Conservation (phyloP, 2,113 vertebrate species). For the Hylia prasina region DNA sequence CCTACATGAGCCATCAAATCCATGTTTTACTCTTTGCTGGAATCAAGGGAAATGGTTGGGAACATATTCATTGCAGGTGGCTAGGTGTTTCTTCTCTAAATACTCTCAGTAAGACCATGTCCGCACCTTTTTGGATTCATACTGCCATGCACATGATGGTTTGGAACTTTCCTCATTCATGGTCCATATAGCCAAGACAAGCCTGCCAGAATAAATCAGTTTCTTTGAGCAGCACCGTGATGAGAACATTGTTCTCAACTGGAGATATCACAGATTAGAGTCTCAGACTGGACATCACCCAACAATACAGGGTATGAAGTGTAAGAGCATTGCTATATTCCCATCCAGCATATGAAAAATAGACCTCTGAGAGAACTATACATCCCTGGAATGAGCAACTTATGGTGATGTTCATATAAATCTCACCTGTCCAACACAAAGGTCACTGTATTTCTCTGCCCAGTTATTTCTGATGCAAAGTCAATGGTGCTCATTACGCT, state of each 20-base stretch:
- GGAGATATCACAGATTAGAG: neutral
- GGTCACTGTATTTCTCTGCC: neutral
- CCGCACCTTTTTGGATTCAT: neutral
- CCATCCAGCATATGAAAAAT: neutral
- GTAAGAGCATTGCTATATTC: neutral
- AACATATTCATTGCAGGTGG: neutral
- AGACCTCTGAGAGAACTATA: neutral
- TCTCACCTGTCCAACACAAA: neutral
- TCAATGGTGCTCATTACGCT: neutral
- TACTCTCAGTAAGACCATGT: neutral
- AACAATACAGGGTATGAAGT: neutral
- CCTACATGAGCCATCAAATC: neutral
- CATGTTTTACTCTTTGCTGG: neutral
- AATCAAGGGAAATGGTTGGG: neutral
- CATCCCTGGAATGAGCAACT: neutral
- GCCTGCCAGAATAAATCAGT: neutral
- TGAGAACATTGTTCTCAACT: neutral
- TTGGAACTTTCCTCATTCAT: neutral
- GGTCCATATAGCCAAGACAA: neutral
- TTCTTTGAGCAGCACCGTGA: neutral
- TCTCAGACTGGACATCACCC: neutral
- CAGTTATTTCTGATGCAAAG: neutral
- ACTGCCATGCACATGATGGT: neutral
- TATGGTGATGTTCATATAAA: fast-evolving
- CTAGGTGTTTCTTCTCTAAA: neutral